Evolutionary conservation across 2,113 vertebrate species (phyloP), one percentile per base, ranked within the genome.

Genomic region (Lonchura striata): DNA sequence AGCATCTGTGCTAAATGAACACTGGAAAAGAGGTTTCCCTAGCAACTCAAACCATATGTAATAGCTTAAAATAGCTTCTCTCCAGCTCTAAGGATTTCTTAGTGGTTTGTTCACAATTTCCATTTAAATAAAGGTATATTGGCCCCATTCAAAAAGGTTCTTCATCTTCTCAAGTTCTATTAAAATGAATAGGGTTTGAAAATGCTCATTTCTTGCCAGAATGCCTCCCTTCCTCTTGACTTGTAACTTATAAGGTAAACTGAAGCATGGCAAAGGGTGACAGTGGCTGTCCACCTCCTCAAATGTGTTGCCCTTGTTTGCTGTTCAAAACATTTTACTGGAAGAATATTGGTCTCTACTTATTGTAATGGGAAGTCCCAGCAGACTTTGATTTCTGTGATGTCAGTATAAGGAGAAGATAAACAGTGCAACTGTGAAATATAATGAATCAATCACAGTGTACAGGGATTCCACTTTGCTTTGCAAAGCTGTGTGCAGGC

Each of bases 11-110:
- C 83, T 90, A 74, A 83, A 72, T 24, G 96, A 93, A 17, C 95
- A 35, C 86, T 88, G 82, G 24, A 91, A 31, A 78, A 79, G 87
- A 95, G 84, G 97, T 97, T 97, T 97, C 97, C 97, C 87, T 97
- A 92, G 97, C 95, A 97, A 97, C 97, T 3, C 88, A 88, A 95
- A 74, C 92, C 94, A 92, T 96, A 96, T 82, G 93, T 84, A 96
- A 94, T 75, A 59, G 80, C 97, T 95, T 80, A 96, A 93, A 98
- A 97, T 97, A 97, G 95, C 91, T 85, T 74, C 92, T 90, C 89
- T 88, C 49, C 86, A 92, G 78, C 94, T 96, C 93, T 65, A 86
- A 86, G 86, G 96, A 92, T 94, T 94, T 94, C 61, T 87, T 88
- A 59, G 82, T 41, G 59, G 65, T 82, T 94, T 84, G 76, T 88